Percentiles rank a stretch among this genome's conserved stretches.
Evolutionary conservation across 2,888 invertebrate species (phyloP).

Genomic region (Pristionchus arcanus): DNA sequence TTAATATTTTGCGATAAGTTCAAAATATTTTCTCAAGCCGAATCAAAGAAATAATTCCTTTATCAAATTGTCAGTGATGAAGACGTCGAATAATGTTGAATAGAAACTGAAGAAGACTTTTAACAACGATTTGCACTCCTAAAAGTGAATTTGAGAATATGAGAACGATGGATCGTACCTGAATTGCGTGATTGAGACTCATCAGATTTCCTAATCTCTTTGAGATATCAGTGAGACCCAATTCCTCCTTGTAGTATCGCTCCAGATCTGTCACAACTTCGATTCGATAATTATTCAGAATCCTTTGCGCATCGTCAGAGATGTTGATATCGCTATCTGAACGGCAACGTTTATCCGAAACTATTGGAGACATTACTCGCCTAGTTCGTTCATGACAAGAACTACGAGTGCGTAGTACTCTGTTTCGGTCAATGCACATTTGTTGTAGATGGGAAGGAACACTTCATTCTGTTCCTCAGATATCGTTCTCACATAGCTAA

Average conservation of each 20-base stretch:
- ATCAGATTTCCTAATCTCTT: constrained; percentile 24
- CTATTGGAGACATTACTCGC: not conserved
- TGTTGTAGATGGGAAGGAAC: constrained; percentile 23
- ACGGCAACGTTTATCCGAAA: not conserved
- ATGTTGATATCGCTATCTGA: not conserved
- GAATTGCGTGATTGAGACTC: constrained; percentile 3
- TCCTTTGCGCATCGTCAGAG: not conserved
- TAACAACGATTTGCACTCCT: constrained; percentile 32
- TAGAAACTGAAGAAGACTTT: constrained; percentile 31
- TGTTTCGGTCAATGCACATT: not conserved
- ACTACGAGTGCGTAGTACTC: not conserved
- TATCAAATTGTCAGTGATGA: constrained; percentile 6
- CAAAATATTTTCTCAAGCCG: too few species aligned
- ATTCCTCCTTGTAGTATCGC: not conserved
- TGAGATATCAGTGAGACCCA: not conserved
- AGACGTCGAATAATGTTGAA: not conserved
- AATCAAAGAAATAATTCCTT: constrained; percentile 13
- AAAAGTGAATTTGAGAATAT: not conserved
- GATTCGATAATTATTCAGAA: not conserved
- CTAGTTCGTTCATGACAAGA: not conserved
- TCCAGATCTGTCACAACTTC: not conserved
- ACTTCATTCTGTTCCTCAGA: constrained; percentile 17
- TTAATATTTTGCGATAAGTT: too few species aligned
- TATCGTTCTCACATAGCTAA: not conserved
- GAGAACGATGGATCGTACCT: not conserved